Conservation (phyloP, 2,888 invertebrate species). For the Ectemnius lituratus region DNA sequence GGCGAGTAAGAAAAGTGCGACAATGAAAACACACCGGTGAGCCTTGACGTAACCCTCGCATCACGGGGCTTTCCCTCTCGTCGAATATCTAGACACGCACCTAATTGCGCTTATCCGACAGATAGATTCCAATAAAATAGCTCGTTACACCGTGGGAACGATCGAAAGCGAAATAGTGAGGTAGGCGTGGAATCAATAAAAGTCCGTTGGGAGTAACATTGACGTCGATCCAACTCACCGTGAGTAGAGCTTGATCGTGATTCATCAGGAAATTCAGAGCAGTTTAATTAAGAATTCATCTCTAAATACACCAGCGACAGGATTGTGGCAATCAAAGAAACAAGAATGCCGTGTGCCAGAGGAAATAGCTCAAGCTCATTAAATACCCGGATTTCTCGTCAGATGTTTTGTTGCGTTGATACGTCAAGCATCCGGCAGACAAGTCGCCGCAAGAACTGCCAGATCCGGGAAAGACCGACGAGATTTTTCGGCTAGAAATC, state of each 20-base stretch:
- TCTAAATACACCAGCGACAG: slow-evolving; percentile 3
- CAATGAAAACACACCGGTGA: background rate
- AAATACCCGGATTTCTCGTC: slow-evolving; percentile 15
- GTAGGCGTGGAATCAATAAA: slow-evolving; percentile 24
- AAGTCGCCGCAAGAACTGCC: background rate
- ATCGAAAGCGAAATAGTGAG: slow-evolving; percentile 14
- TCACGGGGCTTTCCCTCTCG: slow-evolving; percentile 41
- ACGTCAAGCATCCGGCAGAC: background rate
- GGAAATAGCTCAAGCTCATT: slow-evolving; percentile 3
- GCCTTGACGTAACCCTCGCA: slow-evolving; percentile 54
- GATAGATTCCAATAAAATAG: slow-evolving; percentile 21
- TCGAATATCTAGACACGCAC: slow-evolving; percentile 7
- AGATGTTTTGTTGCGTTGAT: background rate
- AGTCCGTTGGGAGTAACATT: slow-evolving; percentile 17
- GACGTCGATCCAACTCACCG: slow-evolving; percentile 7
- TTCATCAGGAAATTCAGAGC: slow-evolving; percentile 43
- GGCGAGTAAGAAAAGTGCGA: slow-evolving; percentile 30
- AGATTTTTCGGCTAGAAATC: background rate
- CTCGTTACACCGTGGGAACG: slow-evolving; percentile 49
- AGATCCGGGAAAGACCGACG: background rate
- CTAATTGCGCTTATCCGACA: slow-evolving; percentile 44
- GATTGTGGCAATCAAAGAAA: background rate
- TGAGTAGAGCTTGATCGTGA: slow-evolving; percentile 35
- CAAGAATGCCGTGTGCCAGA: slow-evolving; percentile 9
- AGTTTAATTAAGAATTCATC: slow-evolving; percentile 21